phyloP scores from a whole-genome alignment of 2,113 vertebrate species.

The Dendrocopos noguchii region DNA sequence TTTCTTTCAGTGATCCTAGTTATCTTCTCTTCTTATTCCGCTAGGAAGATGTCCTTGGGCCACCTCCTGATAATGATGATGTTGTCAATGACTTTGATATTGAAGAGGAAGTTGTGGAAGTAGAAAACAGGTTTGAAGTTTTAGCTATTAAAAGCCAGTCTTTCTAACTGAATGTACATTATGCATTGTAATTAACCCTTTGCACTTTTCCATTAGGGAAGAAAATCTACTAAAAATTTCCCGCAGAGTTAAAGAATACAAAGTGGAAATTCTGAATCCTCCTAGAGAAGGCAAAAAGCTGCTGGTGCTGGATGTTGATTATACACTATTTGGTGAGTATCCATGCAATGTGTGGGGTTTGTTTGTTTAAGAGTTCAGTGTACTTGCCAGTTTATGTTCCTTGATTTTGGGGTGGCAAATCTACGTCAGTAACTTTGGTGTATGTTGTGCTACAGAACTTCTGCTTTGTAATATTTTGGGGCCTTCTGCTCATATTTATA shows the following conservation, averaged over 20 bases:
- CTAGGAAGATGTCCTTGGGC: slow-evolving; percentile 96
- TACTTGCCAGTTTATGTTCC: not conserved
- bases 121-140: slow-evolving; percentile 90
- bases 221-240: slow-evolving; percentile 98
- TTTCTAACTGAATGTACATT: not conserved
- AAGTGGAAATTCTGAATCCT: slow-evolving; percentile 93
- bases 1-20: not conserved
- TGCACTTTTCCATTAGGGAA: slow-evolving; percentile 81
- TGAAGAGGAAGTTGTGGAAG: slow-evolving; percentile 98
- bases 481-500: not conserved
- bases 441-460: not conserved
- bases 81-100: slow-evolving; percentile 99
- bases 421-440: not conserved
- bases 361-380: not conserved
- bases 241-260: slow-evolving; percentile 96
- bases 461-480: not conserved
- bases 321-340: slow-evolving; percentile 94
- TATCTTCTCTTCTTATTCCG: slow-evolving; percentile 24
- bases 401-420: not conserved
- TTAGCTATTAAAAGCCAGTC: not conserved
- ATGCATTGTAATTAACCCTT: slow-evolving; percentile 13
- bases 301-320: slow-evolving; percentile 96
- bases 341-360: not conserved
- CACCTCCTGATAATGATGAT: slow-evolving; percentile 97
- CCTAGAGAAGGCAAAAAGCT: slow-evolving; percentile 95